Base-by-base conservation (phyloP, 1,140 invertebrate species). In the Wasmannia auropunctata region DNA sequence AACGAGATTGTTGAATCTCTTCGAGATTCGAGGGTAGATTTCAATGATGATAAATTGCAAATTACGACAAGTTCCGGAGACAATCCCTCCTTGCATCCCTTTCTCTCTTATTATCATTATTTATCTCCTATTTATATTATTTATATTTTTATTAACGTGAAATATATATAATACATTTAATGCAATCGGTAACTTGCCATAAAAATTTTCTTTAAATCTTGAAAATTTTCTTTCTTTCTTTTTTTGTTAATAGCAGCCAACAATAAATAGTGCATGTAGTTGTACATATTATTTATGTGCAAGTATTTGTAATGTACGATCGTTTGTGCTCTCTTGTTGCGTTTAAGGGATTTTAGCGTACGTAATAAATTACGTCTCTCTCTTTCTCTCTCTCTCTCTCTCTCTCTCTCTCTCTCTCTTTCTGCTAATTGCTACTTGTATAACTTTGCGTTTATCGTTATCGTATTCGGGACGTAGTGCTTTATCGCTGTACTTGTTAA, bases 401-500 rank as follows among this genome's bases (percentile, higher is more conserved):
- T 11, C 4, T 37, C 4, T 67, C 34, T 37, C n/a, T 34, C 34
- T 40, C 16, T 60, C 2, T 63, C 19, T 63, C 31, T 63, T 6
- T 63, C 3, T 63, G n/a, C n/a, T 65, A 65, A 65, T 65, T 65
- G 34, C 62, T 63, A 40, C 62, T 65, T 65, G 62, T 37, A 37
- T 37, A 65, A 65, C 34, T 69, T 16, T 46, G 25, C 67, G 8
- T 70, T 70, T 46, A 49, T 70, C 40, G 16, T 43, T 43, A 25
- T 69, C 40, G 40, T 25, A 70, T 70, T 43, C 16, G n/a, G 4
- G 34, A 65, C 62, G 62, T 65, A 37, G 4, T 22, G 19, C 28
- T 75, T 74, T 56, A 75, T 58, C 56, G 28, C 51, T 34, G 11
- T n/a, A 76, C 34, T 60, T 76, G 54, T 62, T 72, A 72, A 72